Percentiles rank a stretch among this genome's conserved stretches.
These are phyloP conservation scores for Sparidentex hasta DNA, from an alignment of 2,797 vertebrate genomes.

Conservation along the genomic window DNA sequence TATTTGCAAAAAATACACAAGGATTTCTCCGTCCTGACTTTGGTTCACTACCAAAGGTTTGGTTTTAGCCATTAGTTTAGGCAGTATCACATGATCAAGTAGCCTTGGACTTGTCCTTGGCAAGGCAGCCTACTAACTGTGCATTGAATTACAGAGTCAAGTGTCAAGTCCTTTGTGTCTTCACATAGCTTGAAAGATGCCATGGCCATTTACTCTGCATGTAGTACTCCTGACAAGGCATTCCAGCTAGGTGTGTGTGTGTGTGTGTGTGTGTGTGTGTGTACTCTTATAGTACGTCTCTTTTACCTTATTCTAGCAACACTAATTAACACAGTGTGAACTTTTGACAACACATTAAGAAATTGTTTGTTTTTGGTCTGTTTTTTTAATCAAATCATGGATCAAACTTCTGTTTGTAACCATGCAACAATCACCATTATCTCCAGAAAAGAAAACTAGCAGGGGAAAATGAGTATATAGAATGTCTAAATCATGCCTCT, in stretches of 20 bases:
- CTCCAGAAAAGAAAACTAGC: not conserved
- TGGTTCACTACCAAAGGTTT: slow-evolving; percentile 3
- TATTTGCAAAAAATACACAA: not conserved
- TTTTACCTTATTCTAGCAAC: not conserved
- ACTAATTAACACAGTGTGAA: not conserved
- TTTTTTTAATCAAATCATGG: not conserved
- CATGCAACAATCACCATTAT: not conserved
- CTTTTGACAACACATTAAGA: not conserved
- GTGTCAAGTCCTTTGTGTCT: slow-evolving; percentile 69
- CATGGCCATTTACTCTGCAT: slow-evolving; percentile 45
- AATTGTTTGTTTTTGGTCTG: not conserved
- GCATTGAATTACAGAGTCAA: slow-evolving; percentile 78
- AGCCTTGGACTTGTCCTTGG: slow-evolving; percentile 56
- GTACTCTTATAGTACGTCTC: slow-evolving; percentile 4
- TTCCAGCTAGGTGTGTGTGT: slow-evolving; percentile 47
- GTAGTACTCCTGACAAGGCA: slow-evolving; percentile 45
- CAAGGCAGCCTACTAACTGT: slow-evolving; percentile 56
- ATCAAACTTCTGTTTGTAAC: not conserved
- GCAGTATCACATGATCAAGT: slow-evolving; percentile 48
- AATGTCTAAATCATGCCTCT: not conserved
- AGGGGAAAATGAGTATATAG: too few species aligned
- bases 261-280: slow-evolving; percentile 28
- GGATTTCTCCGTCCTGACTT: slow-evolving; percentile 8
- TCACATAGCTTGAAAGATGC: slow-evolving; percentile 47
- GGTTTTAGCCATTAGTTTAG: slow-evolving; percentile 33